A percentile compares a stretch with the other conserved stretches of the same genome.
Conservation (phyloP, 2,113 vertebrate genomes). For the Laticauda colubrina region DNA sequence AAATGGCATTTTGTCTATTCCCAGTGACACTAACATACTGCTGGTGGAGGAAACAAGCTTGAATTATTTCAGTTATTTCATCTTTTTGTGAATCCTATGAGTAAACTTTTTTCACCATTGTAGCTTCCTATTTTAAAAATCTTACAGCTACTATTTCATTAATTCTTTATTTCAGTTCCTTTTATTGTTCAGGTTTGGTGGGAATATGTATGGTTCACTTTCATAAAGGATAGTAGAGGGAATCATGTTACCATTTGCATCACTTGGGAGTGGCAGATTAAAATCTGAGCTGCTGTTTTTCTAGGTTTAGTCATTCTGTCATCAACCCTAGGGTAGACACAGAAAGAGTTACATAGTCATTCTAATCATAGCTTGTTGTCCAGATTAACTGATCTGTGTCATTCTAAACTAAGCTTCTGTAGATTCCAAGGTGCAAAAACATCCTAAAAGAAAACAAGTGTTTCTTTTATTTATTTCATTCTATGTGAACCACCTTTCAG, state of each 20-base stretch:
- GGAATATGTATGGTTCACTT: conserved; percentile 23
- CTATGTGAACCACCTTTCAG: not conserved
- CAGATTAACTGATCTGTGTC: not conserved
- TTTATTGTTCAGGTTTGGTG: conserved; percentile 14
- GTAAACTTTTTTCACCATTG: conserved; percentile 24
- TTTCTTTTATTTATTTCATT: not conserved
- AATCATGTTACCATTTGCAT: not conserved
- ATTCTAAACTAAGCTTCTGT: not conserved
- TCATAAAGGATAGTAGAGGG: conserved; percentile 39
- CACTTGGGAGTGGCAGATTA: not conserved
- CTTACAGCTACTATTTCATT: conserved; percentile 27
- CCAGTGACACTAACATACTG: not conserved
- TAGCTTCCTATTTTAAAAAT: conserved; percentile 44
- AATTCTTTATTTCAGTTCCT: conserved; percentile 24
- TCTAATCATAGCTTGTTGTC: conserved; percentile 17
- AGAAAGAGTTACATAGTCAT: not conserved
- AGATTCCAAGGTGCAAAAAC: not conserved
- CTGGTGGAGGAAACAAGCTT: not conserved
- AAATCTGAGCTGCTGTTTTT: not conserved
- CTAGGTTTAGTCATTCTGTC: conserved; percentile 15
- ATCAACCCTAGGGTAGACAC: not conserved
- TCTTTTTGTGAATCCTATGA: conserved; percentile 7
- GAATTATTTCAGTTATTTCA: conserved; percentile 15
- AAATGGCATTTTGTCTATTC: conserved; percentile 6
- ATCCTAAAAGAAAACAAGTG: not conserved